Evolutionary conservation across 2,888 invertebrate species (phyloP), one percentile per base, ranked within the genome.

Genomic region (Limnephilus rhombicus): DNA sequence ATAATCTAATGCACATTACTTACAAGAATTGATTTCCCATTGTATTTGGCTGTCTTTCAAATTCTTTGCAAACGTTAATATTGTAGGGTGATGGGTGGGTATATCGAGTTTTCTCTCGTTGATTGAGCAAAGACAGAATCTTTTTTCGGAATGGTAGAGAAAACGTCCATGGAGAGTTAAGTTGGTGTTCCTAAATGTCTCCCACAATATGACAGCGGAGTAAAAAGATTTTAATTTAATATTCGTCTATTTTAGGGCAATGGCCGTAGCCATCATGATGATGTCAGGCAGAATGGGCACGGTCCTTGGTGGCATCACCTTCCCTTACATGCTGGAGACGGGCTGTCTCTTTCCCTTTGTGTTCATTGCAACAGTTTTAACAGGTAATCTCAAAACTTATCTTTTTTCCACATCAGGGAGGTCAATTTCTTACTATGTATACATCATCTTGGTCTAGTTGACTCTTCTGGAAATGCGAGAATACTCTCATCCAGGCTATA

Each of bases 271-370:
- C 0, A 96, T 97, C 4, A 97, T 97, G 81, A 96, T 98, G 96
- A 98, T 98, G 97, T 96, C 96, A 88, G 98, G 98, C 1, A 96
- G 98, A 80, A 94, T 97, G 34, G 98, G 98, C 15, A 97, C 98
- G 9, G 96, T 98, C 80, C 95, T 97, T 4, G 98, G 98, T 4
- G 98, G 98, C 93, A 95, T 98, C 86, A 94, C 97, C 5, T 98
- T 98, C 94, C 98, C 98, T 0, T 95, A 97, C 45, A 96, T 98
- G 88, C 96, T 98, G 85, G 95, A 96, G 94, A 95, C 96, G 53
- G 98, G 98, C 80, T 98, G 98, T 94, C 95, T 97, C 41, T 97
- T 97, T 29, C 98, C 98, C 5, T 98, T 98, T 94, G 94, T 97
- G 90, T 97, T 97, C 94, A 97, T 98, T 91, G 97, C 97, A 12